A percentile compares a stretch with the other conserved stretches of the same genome.
Evolutionary conservation across 2,888 invertebrate species (phyloP).

Genomic region (Brenthis hecate): DNA sequence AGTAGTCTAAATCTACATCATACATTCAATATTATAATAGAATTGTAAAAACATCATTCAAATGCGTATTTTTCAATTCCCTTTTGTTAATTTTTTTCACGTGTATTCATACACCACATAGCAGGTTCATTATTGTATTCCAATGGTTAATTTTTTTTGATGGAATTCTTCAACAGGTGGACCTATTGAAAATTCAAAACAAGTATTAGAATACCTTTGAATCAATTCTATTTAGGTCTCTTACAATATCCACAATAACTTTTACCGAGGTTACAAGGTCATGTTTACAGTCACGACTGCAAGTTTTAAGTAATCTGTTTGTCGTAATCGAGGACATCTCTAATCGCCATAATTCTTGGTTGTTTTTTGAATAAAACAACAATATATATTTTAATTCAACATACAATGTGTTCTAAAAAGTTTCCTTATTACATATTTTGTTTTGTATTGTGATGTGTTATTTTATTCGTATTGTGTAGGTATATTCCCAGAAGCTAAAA

Average conservation of each 20-base stretch:
- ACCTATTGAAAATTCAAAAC: conserved; percentile 2
- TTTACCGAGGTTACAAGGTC: conserved; percentile 2
- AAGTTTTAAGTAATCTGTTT: neutral
- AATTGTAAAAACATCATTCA: neutral
- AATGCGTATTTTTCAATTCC: neutral
- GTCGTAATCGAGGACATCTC: conserved; percentile 8
- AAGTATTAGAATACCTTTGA: conserved; percentile 2
- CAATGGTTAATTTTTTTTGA: neutral
- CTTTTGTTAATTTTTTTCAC: conserved; percentile 6
- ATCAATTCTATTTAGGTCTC: neutral
- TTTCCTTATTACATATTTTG: too few relatives aligned
- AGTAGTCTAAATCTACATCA: too few relatives aligned
- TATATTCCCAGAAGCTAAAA: too few relatives aligned
- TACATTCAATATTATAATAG: too few relatives aligned
- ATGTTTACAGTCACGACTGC: neutral
- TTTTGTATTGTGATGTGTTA: too few relatives aligned
- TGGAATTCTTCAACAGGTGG: conserved; percentile 14
- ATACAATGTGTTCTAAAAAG: too few relatives aligned
- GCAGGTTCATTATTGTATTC: conserved; percentile 8
- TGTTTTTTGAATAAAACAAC: too few relatives aligned
- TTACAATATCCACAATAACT: neutral
- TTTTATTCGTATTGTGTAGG: too few relatives aligned
- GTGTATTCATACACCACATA: neutral
- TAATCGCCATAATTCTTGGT: too few relatives aligned
- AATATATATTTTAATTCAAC: too few relatives aligned